Percentiles rank a stretch among this genome's conserved stretches.
phyloP scores from a whole-genome alignment of 1,140 invertebrate genomes.

The Lanistes nyassanus region DNA sequence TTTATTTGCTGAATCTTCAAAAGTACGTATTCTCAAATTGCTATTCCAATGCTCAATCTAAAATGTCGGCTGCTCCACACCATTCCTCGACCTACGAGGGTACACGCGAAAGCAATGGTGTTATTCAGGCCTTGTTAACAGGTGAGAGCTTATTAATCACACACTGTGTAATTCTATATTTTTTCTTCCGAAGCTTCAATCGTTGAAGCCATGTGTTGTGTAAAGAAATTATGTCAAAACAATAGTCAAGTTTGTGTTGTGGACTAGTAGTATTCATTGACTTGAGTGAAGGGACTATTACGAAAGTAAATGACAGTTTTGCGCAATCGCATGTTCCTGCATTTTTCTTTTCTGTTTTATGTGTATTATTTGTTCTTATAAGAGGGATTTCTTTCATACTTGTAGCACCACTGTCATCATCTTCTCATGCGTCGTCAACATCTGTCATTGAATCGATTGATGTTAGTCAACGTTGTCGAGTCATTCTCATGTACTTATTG shows the following conservation, averaged over 20 bases:
- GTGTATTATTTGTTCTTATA: too few relatives aligned
- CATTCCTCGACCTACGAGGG: not conserved
- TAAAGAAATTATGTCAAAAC: not conserved
- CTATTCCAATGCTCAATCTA: not conserved
- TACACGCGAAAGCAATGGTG: constrained; percentile 43
- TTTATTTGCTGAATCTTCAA: not conserved
- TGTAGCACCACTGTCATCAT: too few relatives aligned
- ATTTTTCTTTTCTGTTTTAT: not conserved
- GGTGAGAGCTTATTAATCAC: constrained; percentile 37
- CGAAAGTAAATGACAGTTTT: not conserved
- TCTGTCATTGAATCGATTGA: too few relatives aligned
- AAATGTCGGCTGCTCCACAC: constrained; percentile 4
- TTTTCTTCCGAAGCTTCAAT: not conserved
- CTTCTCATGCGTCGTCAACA: too few relatives aligned
- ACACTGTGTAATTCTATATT: not conserved
- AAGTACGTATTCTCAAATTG: not conserved
- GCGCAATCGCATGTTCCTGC: too few relatives aligned
- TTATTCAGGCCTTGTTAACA: constrained; percentile 56
- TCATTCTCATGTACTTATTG: too few relatives aligned
- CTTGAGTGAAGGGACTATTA: not conserved
- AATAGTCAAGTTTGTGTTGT: too few relatives aligned
- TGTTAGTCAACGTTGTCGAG: too few relatives aligned
- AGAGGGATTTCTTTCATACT: too few relatives aligned
- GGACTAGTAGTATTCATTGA: too few relatives aligned
- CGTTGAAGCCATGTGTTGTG: not conserved